Conservation (phyloP, 2,797 vertebrate genomes). For the Lacerta agilis region DNA sequence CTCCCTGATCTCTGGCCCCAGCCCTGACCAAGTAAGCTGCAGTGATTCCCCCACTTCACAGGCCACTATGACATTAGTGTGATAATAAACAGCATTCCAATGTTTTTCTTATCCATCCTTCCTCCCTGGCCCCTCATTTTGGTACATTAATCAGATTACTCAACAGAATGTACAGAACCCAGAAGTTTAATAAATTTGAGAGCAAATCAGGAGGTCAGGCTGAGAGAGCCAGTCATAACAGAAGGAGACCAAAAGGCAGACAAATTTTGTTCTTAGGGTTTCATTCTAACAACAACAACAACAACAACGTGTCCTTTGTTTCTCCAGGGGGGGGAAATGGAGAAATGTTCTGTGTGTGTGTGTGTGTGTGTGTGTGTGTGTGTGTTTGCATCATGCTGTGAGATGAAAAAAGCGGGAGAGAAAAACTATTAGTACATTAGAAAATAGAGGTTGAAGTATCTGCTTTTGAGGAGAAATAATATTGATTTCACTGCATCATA, state of each 20-base stretch:
- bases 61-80: too few relatives aligned
- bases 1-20: too few relatives aligned
- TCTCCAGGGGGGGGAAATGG: too few relatives aligned
- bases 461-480: not conserved
- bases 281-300: not conserved
- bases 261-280: not conserved
- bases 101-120: not conserved
- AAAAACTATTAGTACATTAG: not conserved
- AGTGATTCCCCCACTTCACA: too few relatives aligned
- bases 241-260: not conserved
- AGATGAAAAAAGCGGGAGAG: not conserved
- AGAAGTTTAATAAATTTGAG: not conserved
- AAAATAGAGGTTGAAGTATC: not conserved
- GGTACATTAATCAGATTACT: not conserved
- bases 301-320: not conserved
- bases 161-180: not conserved
- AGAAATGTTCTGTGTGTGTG: not conserved
- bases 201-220: not conserved
- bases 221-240: not conserved
- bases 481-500: not conserved
- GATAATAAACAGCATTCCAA: not conserved
- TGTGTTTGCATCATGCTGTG: not conserved
- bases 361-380: not conserved
- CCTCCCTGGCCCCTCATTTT: not conserved
- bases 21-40: too few relatives aligned